Conservation (phyloP, 2,797 vertebrate species). For the Etheostoma nigrum region DNA sequence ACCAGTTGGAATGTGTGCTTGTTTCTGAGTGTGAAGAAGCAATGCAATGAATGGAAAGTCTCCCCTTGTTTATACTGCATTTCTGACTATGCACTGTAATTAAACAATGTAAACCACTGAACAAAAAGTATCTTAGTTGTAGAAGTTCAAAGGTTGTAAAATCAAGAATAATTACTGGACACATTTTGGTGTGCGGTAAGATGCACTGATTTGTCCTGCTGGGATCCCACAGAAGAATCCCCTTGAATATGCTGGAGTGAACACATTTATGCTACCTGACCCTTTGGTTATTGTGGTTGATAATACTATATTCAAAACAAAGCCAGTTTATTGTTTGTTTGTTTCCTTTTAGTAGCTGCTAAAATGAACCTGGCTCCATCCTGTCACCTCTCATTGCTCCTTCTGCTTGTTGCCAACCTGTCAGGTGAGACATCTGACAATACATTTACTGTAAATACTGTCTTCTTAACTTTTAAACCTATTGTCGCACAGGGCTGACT, state of each 20-base stretch:
- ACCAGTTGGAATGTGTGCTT: not conserved
- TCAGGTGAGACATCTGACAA: constrained; percentile 55
- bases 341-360: constrained; percentile 28
- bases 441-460: not conserved
- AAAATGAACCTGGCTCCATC: constrained; percentile 55
- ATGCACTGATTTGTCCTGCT: not conserved
- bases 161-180: not conserved
- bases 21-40: not conserved
- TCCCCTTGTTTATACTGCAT: not conserved
- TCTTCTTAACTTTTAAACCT: not conserved
- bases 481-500: not conserved
- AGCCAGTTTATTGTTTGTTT: not conserved
- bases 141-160: not conserved
- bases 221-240: not conserved
- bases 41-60: not conserved
- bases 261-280: not conserved
- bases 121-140: not conserved
- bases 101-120: not conserved
- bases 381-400: constrained; percentile 46
- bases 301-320: not conserved
- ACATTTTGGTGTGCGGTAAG: not conserved
- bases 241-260: not conserved
- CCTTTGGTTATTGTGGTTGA: not conserved
- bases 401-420: constrained; percentile 43
- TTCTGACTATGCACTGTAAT: not conserved